Evolutionary conservation across 2,113 vertebrate genomes (phyloP), one percentile per base, ranked within the genome.

Genomic region (Colaptes auratus): DNA sequence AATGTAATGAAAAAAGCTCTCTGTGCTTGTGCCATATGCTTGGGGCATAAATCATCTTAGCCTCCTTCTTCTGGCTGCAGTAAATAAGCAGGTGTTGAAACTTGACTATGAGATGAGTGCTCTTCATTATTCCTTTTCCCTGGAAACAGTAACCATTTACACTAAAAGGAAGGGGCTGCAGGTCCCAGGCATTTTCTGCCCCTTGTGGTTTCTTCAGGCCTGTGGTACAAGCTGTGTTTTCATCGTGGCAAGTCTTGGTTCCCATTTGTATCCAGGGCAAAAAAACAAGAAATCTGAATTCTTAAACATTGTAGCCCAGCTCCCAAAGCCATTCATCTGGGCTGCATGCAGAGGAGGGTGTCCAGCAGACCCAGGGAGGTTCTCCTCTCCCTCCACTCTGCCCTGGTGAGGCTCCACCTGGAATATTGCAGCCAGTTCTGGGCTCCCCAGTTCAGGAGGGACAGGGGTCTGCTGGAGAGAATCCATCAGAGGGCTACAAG

Each of bases 11-110:
- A 81, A 94, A 95, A 90, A 52, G 35, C 15, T 60, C 35, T 6
- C 25, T 21, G 2, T 74, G 58, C 14, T 93, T 88, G 31, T 94
- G 69, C 61, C 81, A 16, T 36, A 20, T 84, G 20, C 33, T 83
- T 86, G 61, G 85, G 86, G 48, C 15, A 12, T 81, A 81, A 93
- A 78, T 94, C 69, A 50, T 31, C 36, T 83, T 80, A 61, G 61
- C 39, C 42, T 94, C 63, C 28, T 70, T 92, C 50, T 88, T 86
- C 83, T 76, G 72, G 65, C 36, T 24, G 53, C 56, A 77, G 39
- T 93, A 75, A 93, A 91, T 89, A 93, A 92, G 33, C 75, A 92
- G 69, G 82, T 96, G 53, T 93, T 95, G 85, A 95, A 93, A 90
- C 55, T 8, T 89, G 64, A 77, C 75, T 71, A 15, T 9, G 53